phyloP scores from a whole-genome alignment of 2,113 vertebrate genomes.

The Quiscalus mexicanus region DNA sequence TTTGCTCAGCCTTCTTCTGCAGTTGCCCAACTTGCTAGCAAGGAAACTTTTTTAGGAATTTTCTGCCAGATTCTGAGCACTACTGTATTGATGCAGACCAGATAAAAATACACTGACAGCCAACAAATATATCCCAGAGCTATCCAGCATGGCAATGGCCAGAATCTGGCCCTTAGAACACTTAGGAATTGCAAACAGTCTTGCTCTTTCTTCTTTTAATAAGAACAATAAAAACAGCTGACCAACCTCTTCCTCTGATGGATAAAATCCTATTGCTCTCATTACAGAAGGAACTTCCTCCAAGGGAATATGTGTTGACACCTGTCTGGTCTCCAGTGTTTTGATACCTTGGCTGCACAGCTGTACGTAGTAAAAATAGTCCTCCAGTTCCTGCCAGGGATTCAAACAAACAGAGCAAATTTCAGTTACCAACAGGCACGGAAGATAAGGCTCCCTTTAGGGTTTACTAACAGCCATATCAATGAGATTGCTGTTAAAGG shows the following conservation, averaged over 20 bases:
- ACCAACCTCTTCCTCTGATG: constrained; percentile 88
- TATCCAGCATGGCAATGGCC: background rate
- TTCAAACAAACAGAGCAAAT: background rate
- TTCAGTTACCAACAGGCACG: background rate
- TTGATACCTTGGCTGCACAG: constrained; percentile 79
- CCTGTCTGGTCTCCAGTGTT: constrained; percentile 79
- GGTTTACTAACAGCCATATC: background rate
- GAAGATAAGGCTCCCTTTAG: background rate
- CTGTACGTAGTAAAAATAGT: constrained; percentile 93
- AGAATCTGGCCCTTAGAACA: background rate
- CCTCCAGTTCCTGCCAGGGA: constrained; percentile 85
- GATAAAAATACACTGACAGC: background rate
- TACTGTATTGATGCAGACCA: background rate
- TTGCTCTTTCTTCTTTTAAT: background rate
- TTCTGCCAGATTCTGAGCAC: background rate
- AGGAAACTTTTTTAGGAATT: background rate
- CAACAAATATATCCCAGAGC: background rate
- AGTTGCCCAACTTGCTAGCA: background rate
- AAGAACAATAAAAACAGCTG: background rate
- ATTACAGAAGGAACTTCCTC: constrained; percentile 87
- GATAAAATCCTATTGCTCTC: constrained; percentile 90
- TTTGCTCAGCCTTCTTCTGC: background rate
- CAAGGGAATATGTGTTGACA: constrained; percentile 82
- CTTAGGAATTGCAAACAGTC: background rate
- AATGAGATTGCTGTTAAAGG: background rate